Percentiles rank a stretch among this genome's conserved stretches.
Conservation (phyloP, 2,113 vertebrate species). For the Halcyon senegalensis region DNA sequence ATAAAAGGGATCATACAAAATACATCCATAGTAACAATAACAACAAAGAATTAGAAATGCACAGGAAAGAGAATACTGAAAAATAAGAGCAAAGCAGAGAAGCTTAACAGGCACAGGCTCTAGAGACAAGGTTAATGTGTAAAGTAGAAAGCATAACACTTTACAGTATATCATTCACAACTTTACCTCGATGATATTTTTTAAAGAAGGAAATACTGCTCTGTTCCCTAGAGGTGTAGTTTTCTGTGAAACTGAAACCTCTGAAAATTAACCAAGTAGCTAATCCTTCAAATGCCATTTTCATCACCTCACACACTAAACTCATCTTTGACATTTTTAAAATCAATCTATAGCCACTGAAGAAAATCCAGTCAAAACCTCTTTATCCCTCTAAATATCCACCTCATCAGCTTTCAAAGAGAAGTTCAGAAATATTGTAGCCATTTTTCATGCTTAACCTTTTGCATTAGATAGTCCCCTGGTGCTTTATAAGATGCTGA, state of each 20-base stretch:
- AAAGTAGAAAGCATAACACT: neutral
- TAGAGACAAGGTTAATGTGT: neutral
- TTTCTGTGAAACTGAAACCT: neutral
- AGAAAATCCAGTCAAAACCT: neutral
- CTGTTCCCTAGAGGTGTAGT: neutral
- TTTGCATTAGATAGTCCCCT: neutral
- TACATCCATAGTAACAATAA: neutral
- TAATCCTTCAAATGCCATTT: neutral
- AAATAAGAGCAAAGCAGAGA: neutral
- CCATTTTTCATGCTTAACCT: neutral
- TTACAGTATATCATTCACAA: neutral
- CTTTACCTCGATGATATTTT: neutral
- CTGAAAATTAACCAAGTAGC: neutral
- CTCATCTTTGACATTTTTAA: neutral
- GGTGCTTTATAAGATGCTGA: neutral
- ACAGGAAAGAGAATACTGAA: neutral
- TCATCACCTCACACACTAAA: neutral
- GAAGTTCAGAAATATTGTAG: neutral
- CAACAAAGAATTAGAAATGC: neutral
- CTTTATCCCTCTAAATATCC: neutral
- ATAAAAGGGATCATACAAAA: neutral
- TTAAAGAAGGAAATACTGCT: neutral
- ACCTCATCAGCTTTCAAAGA: neutral
- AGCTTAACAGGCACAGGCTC: neutral
- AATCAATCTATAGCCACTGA: neutral